These are phyloP conservation scores for Copsychus sechellarum DNA, from an alignment of 2,113 vertebrate genomes.

Conservation along the genomic window DNA sequence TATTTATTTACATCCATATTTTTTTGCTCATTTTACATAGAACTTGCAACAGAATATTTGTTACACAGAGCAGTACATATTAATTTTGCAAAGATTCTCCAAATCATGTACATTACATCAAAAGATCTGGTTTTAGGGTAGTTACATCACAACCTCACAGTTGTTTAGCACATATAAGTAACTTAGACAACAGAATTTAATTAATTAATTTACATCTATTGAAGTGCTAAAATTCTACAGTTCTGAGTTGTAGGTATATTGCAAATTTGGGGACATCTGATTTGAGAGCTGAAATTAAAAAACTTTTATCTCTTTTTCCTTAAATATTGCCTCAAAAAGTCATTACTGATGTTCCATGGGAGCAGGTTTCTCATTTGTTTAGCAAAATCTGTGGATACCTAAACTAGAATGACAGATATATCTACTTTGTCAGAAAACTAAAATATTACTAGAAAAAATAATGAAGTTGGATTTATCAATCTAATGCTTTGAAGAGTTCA, in stretches of 20 bases:
- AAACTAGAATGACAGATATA: not conserved
- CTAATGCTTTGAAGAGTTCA: not conserved
- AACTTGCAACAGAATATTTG: not conserved
- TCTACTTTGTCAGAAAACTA: not conserved
- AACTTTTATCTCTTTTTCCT: not conserved
- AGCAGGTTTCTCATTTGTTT: not conserved
- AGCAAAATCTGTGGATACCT: not conserved
- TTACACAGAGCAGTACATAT: not conserved
- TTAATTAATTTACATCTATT: not conserved
- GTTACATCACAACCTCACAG: not conserved
- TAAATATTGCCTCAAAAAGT: not conserved
- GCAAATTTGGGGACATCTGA: not conserved
- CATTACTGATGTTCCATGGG: not conserved
- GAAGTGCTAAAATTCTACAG: not conserved
- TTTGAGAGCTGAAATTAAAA: not conserved
- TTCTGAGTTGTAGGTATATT: not conserved
- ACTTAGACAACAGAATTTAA: not conserved
- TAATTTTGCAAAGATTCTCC: not conserved
- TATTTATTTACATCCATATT: not conserved
- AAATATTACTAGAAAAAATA: not conserved
- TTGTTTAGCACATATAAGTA: not conserved
- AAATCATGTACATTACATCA: not conserved
- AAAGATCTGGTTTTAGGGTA: not conserved
- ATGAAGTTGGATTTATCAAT: not conserved
- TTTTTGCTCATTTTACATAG: not conserved